Evolutionary conservation across 2,888 invertebrate genomes (phyloP).

Genomic region (Choreutis nemorana): DNA sequence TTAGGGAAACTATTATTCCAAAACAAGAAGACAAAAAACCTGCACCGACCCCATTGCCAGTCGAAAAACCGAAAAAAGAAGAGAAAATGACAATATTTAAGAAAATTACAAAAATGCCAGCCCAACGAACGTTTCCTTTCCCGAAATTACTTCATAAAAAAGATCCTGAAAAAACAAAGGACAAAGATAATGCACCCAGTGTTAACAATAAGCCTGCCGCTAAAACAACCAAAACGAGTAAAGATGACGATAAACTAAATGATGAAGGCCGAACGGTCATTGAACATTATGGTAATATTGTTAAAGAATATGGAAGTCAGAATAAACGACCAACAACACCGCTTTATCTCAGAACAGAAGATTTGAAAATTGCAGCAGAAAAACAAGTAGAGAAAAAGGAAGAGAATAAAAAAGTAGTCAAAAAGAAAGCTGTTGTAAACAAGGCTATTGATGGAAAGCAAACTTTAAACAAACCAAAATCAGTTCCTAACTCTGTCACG

Average conservation of each 20-base stretch:
- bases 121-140: conserved; percentile 39
- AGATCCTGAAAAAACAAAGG: conserved; percentile 28
- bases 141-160: conserved; percentile 44
- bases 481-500: conserved; percentile 15
- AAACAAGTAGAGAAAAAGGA: conserved; percentile 41
- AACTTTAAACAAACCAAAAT: conserved; percentile 17
- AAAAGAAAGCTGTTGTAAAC: conserved; percentile 19
- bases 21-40: conserved; percentile 7
- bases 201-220: conserved; percentile 14
- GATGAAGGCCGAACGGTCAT: conserved; percentile 76
- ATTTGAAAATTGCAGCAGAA: conserved; percentile 67
- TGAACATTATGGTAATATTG: conserved; percentile 83
- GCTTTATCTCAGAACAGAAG: conserved; percentile 69
- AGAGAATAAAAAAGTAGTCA: conserved; percentile 25
- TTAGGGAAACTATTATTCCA: conserved; percentile 8
- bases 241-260: conserved; percentile 40
- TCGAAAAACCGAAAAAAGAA: conserved; percentile 32
- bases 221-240: conserved; percentile 22
- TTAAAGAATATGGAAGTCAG: conserved; percentile 71
- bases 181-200: conserved; percentile 12
- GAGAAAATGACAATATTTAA: conserved; percentile 45
- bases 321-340: conserved; percentile 55
- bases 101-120: conserved; percentile 50
- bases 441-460: conserved; percentile 20
- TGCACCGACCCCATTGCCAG: conserved; percentile 4